Evolutionary conservation across 2,113 vertebrate species (phyloP).

Genomic region (Xerus inauris): DNA sequence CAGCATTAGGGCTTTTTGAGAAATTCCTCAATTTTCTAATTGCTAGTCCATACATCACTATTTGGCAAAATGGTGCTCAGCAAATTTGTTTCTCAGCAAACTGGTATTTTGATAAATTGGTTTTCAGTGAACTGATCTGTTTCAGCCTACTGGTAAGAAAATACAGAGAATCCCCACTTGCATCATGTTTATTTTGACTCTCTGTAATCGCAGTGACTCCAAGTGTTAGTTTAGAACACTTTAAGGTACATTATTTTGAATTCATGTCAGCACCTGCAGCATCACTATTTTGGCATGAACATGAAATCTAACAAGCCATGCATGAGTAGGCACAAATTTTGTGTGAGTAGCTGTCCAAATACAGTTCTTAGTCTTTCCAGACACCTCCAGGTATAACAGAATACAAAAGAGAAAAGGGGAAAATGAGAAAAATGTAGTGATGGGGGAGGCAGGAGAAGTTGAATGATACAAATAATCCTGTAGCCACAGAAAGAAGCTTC

Average conservation of each 20-base stretch:
- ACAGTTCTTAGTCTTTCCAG: not conserved
- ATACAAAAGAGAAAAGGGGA: not conserved
- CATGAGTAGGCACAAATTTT: not conserved
- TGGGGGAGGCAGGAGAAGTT: no score
- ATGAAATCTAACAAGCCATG: slow-evolving; percentile 23
- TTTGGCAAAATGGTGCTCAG: slow-evolving; percentile 11
- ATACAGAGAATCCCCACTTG: not conserved
- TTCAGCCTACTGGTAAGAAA: slow-evolving; percentile 34
- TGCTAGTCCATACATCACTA: slow-evolving; percentile 47
- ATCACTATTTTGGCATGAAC: slow-evolving; percentile 24
- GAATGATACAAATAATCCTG: not conserved
- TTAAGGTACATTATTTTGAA: not conserved
- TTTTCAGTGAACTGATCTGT: slow-evolving; percentile 35
- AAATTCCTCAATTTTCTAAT: slow-evolving; percentile 60
- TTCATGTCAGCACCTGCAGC: not conserved
- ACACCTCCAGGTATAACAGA: not conserved
- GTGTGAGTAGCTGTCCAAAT: not conserved
- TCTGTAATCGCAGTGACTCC: not conserved
- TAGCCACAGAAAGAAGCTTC: not conserved
- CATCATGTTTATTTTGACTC: slow-evolving; percentile 22
- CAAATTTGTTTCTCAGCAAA: slow-evolving; percentile 38
- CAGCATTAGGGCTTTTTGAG: slow-evolving; percentile 36
- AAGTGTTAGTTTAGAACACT: not conserved
- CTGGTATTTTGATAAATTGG: slow-evolving; percentile 51
- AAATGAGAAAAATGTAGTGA: not conserved